Base-by-base conservation (phyloP, 2,888 invertebrate species). In the Acronicta psi region DNA sequence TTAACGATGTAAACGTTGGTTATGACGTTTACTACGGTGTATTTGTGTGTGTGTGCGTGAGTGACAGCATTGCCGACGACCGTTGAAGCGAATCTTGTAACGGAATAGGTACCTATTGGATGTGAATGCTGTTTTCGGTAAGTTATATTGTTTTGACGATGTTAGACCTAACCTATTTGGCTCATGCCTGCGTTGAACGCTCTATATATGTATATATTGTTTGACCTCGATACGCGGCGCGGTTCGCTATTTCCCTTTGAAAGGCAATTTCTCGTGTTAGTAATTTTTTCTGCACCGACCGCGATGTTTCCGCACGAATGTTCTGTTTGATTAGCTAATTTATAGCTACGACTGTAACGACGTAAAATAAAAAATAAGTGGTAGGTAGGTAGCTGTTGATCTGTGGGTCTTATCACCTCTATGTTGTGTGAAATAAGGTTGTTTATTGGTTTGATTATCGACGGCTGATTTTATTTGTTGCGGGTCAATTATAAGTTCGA, bases 31-130 rank as follows among this genome's bases (percentile, higher is more conserved):
- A 89, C 87, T 88, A 87, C 83, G 78, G 83, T 87, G 86, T 87
- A 64, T 86, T 84, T 86, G 85, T 86, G 85, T 87, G 84, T 87
- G 93, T 89, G 91, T 86, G 82, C 73, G 92, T 88, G 87, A 88
- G 87, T 88, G 90, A 88, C 89, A 89, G 91, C 90, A 89, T 88
- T 89, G 90, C 88, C 88, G 91, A 86, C 88, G 84, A 85, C 87
- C 90, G 92, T 91, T 90, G 89, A 84, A 91, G 92, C 92, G 92
- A 92, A 90, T 89, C 91, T 90, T 88, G 83, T 90, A 93, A 93
- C 93, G 92, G 93, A 88, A 92, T 87, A 85, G 77, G 71, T 77
- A 74, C 63, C 61, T 77, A 64, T 71, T 83, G 69, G 79, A 80
- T 88, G 87, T 86, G 85, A 88, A 89, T 88, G 86, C 75, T 85